Evolutionary conservation across 2,797 vertebrate species (phyloP).

Genomic region (Xenops minutus): DNA sequence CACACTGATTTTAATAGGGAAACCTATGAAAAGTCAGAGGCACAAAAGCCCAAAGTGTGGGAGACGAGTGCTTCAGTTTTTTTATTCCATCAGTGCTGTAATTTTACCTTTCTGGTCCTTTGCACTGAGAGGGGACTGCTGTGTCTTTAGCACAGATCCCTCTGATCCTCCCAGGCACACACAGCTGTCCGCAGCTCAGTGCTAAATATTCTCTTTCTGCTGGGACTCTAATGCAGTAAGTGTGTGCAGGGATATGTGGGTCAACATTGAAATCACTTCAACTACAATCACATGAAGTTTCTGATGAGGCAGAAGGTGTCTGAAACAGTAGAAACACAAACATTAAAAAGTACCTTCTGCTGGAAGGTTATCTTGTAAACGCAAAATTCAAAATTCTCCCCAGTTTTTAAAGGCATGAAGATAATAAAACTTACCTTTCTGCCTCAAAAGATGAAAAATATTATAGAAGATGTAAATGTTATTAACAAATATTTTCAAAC

Average conservation of each 20-base stretch:
- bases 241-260: fast-evolving
- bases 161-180: not conserved
- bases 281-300: not conserved
- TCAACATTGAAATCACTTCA: not conserved
- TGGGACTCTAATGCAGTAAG: not conserved
- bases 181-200: not conserved
- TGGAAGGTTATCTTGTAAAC: not conserved
- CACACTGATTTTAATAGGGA: not conserved
- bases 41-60: not conserved
- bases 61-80: not conserved
- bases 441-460: conserved; percentile 11
- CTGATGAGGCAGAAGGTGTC: conserved; percentile 1
- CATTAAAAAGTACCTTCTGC: not conserved
- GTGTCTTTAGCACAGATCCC: not conserved
- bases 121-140: not conserved
- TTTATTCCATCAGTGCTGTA: not conserved
- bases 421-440: conserved; percentile 53
- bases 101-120: not conserved
- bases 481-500: not conserved
- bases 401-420: not conserved
- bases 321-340: not conserved
- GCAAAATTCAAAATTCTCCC: not conserved
- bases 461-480: not conserved
- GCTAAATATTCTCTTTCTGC: not conserved
- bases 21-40: not conserved